Base-by-base conservation (phyloP, 2,113 vertebrate genomes). In the Morone chrysops region DNA sequence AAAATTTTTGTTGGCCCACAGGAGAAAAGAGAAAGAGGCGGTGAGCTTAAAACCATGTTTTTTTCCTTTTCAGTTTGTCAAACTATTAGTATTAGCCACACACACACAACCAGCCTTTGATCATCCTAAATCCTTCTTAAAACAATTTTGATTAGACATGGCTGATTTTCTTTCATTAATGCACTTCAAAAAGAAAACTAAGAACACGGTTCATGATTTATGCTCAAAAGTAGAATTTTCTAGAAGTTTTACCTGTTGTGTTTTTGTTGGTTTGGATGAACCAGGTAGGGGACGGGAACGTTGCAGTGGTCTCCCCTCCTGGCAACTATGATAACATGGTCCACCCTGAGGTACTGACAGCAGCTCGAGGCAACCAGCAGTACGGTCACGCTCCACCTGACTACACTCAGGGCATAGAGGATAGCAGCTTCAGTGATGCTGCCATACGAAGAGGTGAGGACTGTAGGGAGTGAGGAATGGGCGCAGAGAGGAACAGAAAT, bases 371-470 rank as follows among this genome's bases (percentile, higher is more conserved):
- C 1, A 2, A 53, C 50, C 66, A 68, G 53, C 67, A 77, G 41
- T 61, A 36, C 2, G 45, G 8, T 45, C 40, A 71, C 16, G 25
- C 82, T 50, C 94, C 93, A 1, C 93, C 95, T 0, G 74, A 62
- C 7, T 95, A 94, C 66, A 17, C 59, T 8, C 1, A 13, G 0
- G 85, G 40, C 70, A 71, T 75, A 2, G 89, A 92, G 60, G 85
- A 93, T 0, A 82, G 59, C 51, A 20, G 2, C 76, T 96, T 96
- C 72, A 91, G 88, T 41, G 92, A 95, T 1, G 82, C 77, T 14
- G 47, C 61, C 13, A 80, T 96, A 56, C 87, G 94, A 48, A 90
- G 92, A 94, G 95, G 95, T 94, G 82, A 89, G 84, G 40, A 40
- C 51, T 25, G 1, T 25, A 80, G 1, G n/a, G 20, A 47, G 13